Evolutionary conservation across 2,797 vertebrate species (phyloP).

Genomic region (Enteromius unitaeniatus): DNA sequence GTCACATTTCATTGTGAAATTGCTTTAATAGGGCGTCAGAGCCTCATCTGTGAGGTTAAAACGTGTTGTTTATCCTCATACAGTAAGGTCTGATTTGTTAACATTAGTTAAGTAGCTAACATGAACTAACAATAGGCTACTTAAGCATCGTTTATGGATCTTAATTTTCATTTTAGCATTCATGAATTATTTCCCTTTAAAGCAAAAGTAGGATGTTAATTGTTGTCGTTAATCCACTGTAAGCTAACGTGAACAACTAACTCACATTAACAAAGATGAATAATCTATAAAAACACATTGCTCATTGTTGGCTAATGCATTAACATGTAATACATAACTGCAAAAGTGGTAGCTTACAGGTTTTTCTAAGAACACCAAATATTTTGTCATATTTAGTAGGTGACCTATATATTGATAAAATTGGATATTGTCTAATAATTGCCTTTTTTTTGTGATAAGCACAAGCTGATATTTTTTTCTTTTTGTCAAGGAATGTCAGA

Average conservation of each 20-base stretch:
- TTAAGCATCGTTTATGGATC: background rate
- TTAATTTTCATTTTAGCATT: background rate
- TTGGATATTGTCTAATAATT: background rate
- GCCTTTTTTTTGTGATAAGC: no score
- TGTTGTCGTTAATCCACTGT: background rate
- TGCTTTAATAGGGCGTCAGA: background rate
- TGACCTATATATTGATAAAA: background rate
- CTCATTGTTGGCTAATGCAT: constrained; percentile 4
- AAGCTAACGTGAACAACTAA: background rate
- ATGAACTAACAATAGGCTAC: background rate
- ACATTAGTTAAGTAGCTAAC: background rate
- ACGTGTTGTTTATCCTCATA: background rate
- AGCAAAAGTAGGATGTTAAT: background rate
- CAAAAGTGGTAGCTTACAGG: background rate
- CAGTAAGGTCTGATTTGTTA: background rate
- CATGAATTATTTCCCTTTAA: background rate
- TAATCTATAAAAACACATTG: background rate
- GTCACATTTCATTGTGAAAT: constrained; percentile 2
- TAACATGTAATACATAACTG: background rate
- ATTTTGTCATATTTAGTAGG: background rate
- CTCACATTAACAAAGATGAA: background rate
- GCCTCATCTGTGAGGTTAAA: background rate
- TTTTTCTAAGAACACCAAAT: background rate
- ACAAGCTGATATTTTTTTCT: background rate
- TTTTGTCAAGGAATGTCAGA: background rate